Evolutionary conservation across 2,888 invertebrate genomes (phyloP), one percentile per base, ranked within the genome.

Genomic region (Ornithoptera priamus): DNA sequence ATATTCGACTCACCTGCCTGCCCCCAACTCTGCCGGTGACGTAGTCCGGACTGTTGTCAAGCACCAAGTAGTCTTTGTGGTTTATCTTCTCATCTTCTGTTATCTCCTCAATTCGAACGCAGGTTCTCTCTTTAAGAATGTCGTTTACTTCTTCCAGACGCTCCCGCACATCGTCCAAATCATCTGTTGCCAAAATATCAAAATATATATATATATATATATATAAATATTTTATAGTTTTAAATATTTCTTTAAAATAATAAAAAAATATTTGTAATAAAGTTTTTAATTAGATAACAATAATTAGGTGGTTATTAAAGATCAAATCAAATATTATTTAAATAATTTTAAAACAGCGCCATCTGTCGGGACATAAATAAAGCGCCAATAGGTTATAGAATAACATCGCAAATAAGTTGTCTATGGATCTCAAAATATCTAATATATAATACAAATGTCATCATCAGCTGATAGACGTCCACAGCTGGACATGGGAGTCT

Each of bases 11-110:
- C 65, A 90, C 91, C 86, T 92, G 92, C 62, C 76, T 80, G 3
- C 89, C 88, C 0, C 91, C 91, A 2, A 90, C 89, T 66, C 84
- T 78, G 0, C 92, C 92, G 0, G 90, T 90, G 71, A 92, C 85
- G 72, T 84, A 92, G 62, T 92, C 91, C 0, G 87, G 82, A 15
- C 87, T 87, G 6, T 77, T 77, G 65, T 91, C 89, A 5, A 92
- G 62, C 0, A 89, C 79, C 7, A 92, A 53, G 59, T 85, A 89
- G 63, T 91, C 90, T 0, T 81, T 75, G 2, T 80, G 78, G 0
- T 77, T 75, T 0, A 73, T 69, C 0, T 78, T 79, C 8, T 87
- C 82, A 0, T 73, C 71, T 1, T 79, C 79, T 0, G 74, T 75
- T 0, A 90, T 76, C 68, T 92, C 90, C 17, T 81, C 70, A 0